Conservation (phyloP, 1,140 invertebrate genomes). For the Halictus rubicundus region DNA sequence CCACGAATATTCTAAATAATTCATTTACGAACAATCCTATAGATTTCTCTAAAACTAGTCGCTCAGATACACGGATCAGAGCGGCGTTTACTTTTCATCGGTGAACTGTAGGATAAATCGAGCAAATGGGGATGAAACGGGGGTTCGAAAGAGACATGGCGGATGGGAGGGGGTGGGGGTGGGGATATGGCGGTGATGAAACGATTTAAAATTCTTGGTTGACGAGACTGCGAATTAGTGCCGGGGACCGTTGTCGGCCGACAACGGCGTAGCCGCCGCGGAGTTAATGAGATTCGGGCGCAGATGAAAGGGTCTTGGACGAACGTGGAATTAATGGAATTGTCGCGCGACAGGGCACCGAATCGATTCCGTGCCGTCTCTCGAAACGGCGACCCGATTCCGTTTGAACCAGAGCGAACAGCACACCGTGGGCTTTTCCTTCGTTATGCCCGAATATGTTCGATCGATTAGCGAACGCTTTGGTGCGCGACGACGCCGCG, state of each 20-base stretch:
- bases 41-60: too few species aligned
- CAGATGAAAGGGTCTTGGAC: slow-evolving; percentile 19
- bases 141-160: neutral
- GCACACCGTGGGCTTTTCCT: neutral
- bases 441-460: slow-evolving; percentile 14
- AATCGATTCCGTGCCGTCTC: slow-evolving; percentile 19
- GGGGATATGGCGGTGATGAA: neutral
- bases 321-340: slow-evolving; percentile 38
- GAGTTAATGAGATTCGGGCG: slow-evolving; percentile 30
- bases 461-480: slow-evolving; percentile 28
- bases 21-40: too few species aligned
- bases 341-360: neutral
- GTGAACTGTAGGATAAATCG: too few species aligned
- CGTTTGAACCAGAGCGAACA: neutral
- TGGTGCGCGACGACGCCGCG: neutral
- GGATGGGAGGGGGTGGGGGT: neutral
- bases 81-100: too few species aligned
- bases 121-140: neutral
- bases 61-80: too few species aligned
- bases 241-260: neutral
- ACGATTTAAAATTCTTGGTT: neutral
- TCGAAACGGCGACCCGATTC: slow-evolving; percentile 8
- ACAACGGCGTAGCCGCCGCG: neutral
- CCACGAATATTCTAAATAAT: too few species aligned
- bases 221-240: slow-evolving; percentile 4